Conservation (phyloP, 1,140 invertebrate genomes). For the Carposina sasakii region DNA sequence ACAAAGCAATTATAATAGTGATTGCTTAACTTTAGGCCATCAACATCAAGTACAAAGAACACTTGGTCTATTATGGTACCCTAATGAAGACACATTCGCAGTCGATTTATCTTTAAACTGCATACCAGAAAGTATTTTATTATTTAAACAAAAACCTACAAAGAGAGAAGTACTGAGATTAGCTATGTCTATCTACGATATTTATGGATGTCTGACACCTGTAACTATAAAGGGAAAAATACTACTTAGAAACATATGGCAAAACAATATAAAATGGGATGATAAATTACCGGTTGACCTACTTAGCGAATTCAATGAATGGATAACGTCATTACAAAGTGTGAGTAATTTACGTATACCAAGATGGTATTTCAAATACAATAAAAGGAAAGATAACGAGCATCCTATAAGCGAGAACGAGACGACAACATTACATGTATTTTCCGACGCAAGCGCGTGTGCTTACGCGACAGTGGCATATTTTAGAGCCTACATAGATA, state of each 20-base stretch:
- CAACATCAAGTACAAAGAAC: conserved; percentile 1
- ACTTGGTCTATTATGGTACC: conserved; percentile 8
- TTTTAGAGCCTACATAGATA: neutral
- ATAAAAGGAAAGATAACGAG: neutral
- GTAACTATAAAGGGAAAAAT: conserved; percentile 7
- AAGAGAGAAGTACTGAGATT: conserved; percentile 3
- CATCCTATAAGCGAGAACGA: neutral
- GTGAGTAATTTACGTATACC: neutral
- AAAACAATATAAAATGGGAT: neutral
- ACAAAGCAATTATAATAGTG: conserved; percentile 1
- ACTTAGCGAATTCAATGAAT: neutral
- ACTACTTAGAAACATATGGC: conserved; percentile 4
- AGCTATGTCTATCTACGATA: conserved; percentile 11
- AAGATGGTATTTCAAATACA: neutral
- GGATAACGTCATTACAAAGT: neutral
- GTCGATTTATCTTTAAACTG: conserved; percentile 6
- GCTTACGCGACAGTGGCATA: neutral
- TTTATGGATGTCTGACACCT: conserved; percentile 4
- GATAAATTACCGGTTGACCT: neutral
- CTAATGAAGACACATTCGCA: conserved; percentile 1
- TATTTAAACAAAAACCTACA: conserved; percentile 1
- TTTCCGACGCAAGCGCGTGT: neutral
- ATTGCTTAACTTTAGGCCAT: conserved; percentile 1
- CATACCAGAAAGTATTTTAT: conserved; percentile 3
- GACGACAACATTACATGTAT: neutral